Percentiles rank a stretch among this genome's conserved stretches.
Evolutionary conservation across 1,140 invertebrate species (phyloP).

Genomic region (Hycleus cichorii): DNA sequence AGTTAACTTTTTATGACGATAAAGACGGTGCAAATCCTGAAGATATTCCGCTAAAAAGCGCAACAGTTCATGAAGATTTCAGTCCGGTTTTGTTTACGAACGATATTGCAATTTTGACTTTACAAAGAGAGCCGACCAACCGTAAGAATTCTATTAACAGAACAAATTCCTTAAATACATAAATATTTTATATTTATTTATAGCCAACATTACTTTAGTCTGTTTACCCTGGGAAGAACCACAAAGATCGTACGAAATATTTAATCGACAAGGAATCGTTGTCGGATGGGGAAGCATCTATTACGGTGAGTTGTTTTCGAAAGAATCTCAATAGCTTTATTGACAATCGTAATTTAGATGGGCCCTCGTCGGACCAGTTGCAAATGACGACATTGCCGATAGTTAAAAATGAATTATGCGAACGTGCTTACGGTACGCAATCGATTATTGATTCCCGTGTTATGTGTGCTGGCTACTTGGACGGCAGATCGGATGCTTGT

Average conservation of each 20-base stretch:
- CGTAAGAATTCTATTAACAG: slow-evolving; percentile 37
- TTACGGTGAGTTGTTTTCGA: slow-evolving; percentile 46
- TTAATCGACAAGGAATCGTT: slow-evolving; percentile 40
- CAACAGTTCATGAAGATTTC: slow-evolving; percentile 60
- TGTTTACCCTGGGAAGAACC: slow-evolving; percentile 59
- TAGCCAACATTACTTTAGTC: slow-evolving; percentile 60
- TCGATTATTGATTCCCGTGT: slow-evolving; percentile 56
- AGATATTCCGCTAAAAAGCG: slow-evolving; percentile 52
- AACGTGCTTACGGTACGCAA: slow-evolving; percentile 47
- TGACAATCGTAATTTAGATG: slow-evolving; percentile 44
- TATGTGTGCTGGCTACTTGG: slow-evolving; percentile 66
- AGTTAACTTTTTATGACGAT: slow-evolving; percentile 57
- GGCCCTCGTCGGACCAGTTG: slow-evolving; percentile 52
- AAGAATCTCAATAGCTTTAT: not conserved
- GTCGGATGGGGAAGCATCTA: slow-evolving; percentile 69
- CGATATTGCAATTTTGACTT: slow-evolving; percentile 67
- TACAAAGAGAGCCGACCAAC: slow-evolving; percentile 50
- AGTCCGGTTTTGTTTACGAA: slow-evolving; percentile 55
- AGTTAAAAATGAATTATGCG: slow-evolving; percentile 53
- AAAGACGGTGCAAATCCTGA: slow-evolving; percentile 55
- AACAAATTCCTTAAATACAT: not conserved
- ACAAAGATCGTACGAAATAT: slow-evolving; percentile 22
- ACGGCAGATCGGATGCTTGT: slow-evolving; percentile 73
- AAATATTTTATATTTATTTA: slow-evolving; percentile 21
- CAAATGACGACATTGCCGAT: slow-evolving; percentile 68